Evolutionary conservation across 2,888 invertebrate species (phyloP).

Genomic region (Oscheius sp.): DNA sequence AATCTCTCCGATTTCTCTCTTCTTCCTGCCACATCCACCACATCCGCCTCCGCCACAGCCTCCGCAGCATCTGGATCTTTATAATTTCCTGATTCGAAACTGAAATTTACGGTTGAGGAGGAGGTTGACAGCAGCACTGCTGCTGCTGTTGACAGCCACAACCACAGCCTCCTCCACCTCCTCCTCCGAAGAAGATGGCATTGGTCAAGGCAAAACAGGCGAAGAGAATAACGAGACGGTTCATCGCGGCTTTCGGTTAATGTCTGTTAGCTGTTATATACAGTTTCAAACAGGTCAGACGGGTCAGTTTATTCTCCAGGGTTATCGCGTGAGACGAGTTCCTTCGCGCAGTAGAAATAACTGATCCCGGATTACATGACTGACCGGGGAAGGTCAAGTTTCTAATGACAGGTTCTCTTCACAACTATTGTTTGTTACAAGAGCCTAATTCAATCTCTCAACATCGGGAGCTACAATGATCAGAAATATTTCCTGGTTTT

Average conservation of each 20-base stretch:
- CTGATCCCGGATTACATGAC: too few species aligned
- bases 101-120: conserved; percentile 32
- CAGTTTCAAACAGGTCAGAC: too few species aligned
- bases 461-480: too few species aligned
- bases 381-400: too few species aligned
- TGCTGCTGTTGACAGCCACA: conserved; percentile 23
- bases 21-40: conserved; percentile 29
- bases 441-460: too few species aligned
- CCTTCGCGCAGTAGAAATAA: too few species aligned
- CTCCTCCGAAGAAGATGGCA: conserved; percentile 30
- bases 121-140: conserved; percentile 14
- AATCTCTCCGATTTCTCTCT: conserved; percentile 37
- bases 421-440: too few species aligned
- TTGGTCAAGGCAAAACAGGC: neutral
- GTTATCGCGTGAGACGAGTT: too few species aligned
- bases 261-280: too few species aligned
- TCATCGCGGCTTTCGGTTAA: neutral
- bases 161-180: conserved; percentile 32
- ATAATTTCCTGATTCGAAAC: neutral
- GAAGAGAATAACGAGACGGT: conserved; percentile 1
- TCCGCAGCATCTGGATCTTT: conserved; percentile 17
- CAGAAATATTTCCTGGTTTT: too few species aligned
- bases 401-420: too few species aligned
- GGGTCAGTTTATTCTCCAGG: too few species aligned
- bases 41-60: conserved; percentile 31